Conservation (phyloP, 1,140 invertebrate genomes). For the Sesamia nonagrioides region DNA sequence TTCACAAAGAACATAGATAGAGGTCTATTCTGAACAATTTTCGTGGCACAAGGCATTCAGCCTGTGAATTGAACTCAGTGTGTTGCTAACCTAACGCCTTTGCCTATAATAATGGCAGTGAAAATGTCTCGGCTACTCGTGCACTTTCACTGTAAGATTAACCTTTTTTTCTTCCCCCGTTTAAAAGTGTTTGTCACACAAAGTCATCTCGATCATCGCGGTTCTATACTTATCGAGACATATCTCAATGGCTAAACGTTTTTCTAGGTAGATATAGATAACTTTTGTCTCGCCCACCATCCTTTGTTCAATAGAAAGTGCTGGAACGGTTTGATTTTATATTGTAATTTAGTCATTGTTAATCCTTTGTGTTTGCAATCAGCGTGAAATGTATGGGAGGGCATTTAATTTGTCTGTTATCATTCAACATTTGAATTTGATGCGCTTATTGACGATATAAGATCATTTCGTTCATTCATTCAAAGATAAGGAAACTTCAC, state of each 20-base stretch:
- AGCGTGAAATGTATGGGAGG: neutral
- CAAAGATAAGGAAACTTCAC: neutral
- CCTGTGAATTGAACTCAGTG: neutral
- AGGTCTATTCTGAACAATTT: no score
- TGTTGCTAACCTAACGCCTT: conserved; percentile 4
- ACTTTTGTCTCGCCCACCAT: conserved; percentile 11
- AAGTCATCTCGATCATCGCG: conserved; percentile 1
- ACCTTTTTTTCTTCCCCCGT: conserved; percentile 27
- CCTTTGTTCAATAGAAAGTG: conserved; percentile 30
- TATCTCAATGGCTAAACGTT: neutral
- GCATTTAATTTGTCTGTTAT: neutral
- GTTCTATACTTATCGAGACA: neutral
- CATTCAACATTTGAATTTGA: neutral
- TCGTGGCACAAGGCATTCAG: neutral
- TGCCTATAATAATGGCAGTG: conserved; percentile 39
- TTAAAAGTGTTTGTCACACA: conserved; percentile 1
- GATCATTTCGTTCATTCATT: neutral
- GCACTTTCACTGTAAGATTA: conserved; percentile 43
- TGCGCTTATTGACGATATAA: neutral
- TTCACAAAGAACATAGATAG: no score
- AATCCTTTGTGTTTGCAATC: conserved; percentile 24
- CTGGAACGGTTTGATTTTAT: conserved; percentile 18
- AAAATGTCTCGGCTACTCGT: conserved; percentile 29
- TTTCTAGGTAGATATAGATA: conserved; percentile 25
- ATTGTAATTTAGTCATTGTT: conserved; percentile 30